Evolutionary conservation across 1,140 invertebrate genomes (phyloP), one percentile per base, ranked within the genome.

Genomic region (Bombus waltoni): DNA sequence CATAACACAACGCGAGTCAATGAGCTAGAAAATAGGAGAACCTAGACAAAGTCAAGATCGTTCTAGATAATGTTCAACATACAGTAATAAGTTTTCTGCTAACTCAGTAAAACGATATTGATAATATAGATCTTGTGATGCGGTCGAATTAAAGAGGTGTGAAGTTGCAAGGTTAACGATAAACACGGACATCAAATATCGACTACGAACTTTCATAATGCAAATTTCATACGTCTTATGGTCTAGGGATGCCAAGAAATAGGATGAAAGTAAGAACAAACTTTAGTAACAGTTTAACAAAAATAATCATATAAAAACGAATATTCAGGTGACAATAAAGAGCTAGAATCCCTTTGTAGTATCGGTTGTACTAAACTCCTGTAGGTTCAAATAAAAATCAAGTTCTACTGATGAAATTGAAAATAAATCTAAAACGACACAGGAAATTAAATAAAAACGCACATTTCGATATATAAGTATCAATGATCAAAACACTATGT

Each of bases 101-200:
- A 53, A 74, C n/a, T 22, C n/a, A 18, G n/a, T 10, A 32, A 74
- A 53, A 47, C 18, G 35, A 35, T 35, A 22, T 74, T 32, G 73
- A 74, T 53, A 35, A 53, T 74, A 53, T 74, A 22, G 32, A 35
- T 53, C 32, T 73, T 47, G 28, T 10, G n/a, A n/a, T 28, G n/a
- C 11, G 42, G n/a, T 73, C 25, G 42, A 32, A 42, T 73, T 73
- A 73, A 44, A 73, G 40, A 73, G n/a, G 72, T 47, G 72, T 15
- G 8, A 47, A 73, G 25, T 42, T 73, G 42, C 28, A 73, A 73
- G 42, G 44, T 73, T 9, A 10, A 73, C 72, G 72, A 73, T 47
- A 73, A 73, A 42, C 72, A 73, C n/a, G 18, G 44, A 6, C 42
- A 18, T 10, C 70, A 42, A 71, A 71, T 3, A 11, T 1, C 22